These are phyloP conservation scores for Acholoe squamosa DNA, from an alignment of 2,888 invertebrate species.

Conservation along the genomic window DNA sequence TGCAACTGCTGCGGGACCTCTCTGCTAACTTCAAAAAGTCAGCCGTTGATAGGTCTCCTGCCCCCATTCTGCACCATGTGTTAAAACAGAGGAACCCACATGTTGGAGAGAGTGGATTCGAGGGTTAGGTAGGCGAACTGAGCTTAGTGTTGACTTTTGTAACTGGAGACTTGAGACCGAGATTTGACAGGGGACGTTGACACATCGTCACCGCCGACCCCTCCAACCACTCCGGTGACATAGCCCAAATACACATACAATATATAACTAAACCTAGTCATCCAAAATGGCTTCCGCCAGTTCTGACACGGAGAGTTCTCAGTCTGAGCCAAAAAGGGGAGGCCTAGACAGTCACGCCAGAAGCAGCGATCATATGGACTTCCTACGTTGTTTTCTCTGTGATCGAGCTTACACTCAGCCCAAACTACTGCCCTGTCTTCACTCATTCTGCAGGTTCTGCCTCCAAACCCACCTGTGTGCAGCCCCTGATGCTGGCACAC, in stretches of 20 bases:
- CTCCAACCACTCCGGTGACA: too few relatives aligned
- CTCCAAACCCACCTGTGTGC: slow-evolving; percentile 9
- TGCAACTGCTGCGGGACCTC: too few relatives aligned
- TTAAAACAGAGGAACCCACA: too few relatives aligned
- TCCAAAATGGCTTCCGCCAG: slow-evolving; percentile 48
- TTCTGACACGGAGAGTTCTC: not conserved
- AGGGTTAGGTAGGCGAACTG: too few relatives aligned
- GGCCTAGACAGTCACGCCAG: not conserved
- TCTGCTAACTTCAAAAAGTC: too few relatives aligned
- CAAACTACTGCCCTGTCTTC: slow-evolving; percentile 60
- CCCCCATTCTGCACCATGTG: too few relatives aligned
- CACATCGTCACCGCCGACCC: too few relatives aligned
- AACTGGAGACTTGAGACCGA: too few relatives aligned
- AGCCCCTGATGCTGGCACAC: not conserved
- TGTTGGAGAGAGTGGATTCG: too few relatives aligned
- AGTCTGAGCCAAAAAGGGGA: not conserved
- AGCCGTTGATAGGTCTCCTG: too few relatives aligned
- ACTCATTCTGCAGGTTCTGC: slow-evolving; percentile 53
- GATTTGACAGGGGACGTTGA: too few relatives aligned
- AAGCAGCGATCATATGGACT: slow-evolving; percentile 36
- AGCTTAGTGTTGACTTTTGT: too few relatives aligned
- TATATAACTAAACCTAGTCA: not conserved
- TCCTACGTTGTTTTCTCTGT: slow-evolving; percentile 46
- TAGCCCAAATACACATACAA: not conserved
- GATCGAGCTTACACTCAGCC: slow-evolving; percentile 40